phyloP scores from a whole-genome alignment of 1,140 invertebrate species.

The Ceratosolen fusciceps region DNA sequence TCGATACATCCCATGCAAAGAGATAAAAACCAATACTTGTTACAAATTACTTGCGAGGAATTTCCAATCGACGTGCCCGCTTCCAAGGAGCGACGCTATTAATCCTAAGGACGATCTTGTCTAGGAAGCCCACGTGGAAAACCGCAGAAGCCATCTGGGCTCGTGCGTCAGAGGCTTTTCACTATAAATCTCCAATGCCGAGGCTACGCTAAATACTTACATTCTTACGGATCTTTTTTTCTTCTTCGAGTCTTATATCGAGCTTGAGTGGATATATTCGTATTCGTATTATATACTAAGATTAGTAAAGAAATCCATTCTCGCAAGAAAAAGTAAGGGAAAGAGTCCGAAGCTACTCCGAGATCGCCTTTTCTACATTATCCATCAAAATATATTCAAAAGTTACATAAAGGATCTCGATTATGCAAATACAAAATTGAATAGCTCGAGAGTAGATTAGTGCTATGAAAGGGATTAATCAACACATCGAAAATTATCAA shows the following conservation, averaged over 20 bases:
- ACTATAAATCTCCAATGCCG: too few species aligned
- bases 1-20: background rate
- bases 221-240: too few species aligned
- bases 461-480: background rate
- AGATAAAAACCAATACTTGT: background rate
- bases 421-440: background rate
- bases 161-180: too few species aligned
- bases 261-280: too few species aligned
- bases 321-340: too few species aligned
- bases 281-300: too few species aligned
- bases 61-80: conserved; percentile 20
- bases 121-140: conserved; percentile 9
- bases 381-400: background rate
- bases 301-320: too few species aligned
- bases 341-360: too few species aligned
- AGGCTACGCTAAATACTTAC: too few species aligned
- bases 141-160: conserved; percentile 4
- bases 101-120: background rate
- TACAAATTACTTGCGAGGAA: conserved; percentile 2
- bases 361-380: background rate
- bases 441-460: background rate
- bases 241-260: too few species aligned
- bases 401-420: background rate
- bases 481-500: background rate
- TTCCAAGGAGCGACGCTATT: background rate